A percentile compares a stretch with the other conserved stretches of the same genome.
Evolutionary conservation across 2,113 vertebrate species (phyloP).

Genomic region (Labeo catla): DNA sequence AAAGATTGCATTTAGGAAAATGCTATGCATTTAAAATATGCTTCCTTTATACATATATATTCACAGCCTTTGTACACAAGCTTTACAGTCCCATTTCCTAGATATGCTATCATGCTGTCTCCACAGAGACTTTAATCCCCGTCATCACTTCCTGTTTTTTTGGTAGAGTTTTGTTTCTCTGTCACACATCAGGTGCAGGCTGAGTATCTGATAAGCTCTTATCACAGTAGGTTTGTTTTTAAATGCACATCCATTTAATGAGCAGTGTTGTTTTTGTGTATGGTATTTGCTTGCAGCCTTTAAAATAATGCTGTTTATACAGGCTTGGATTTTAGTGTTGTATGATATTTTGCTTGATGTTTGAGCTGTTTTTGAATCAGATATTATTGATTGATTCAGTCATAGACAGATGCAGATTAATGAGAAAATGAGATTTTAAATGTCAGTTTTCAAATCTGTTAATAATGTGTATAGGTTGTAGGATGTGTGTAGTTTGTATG

Average conservation of each 20-base stretch:
- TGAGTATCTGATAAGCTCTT: background rate
- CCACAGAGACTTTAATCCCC: conserved; percentile 17
- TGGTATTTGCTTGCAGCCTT: background rate
- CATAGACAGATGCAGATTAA: background rate
- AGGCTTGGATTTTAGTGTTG: background rate
- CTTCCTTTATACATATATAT: no score
- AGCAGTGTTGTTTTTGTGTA: background rate
- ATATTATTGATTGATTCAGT: background rate
- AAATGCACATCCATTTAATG: conserved; percentile 15
- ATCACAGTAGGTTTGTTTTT: conserved; percentile 28
- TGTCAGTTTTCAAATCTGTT: background rate
- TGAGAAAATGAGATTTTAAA: background rate
- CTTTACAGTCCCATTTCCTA: background rate
- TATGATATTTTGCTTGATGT: background rate
- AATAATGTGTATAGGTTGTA: background rate
- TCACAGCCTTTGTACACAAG: background rate
- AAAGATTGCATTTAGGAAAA: no score
- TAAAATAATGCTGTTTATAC: background rate
- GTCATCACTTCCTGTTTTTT: conserved; percentile 11
- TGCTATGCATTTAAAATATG: no score
- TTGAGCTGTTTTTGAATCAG: background rate
- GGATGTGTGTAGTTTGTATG: conserved; percentile 7
- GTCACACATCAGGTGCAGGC: background rate
- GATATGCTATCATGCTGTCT: background rate
- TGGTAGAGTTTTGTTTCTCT: background rate